A percentile compares a stretch with the other conserved stretches of the same genome.
These are phyloP conservation scores for Paramormyrops kingsleyae DNA, from an alignment of 2,113 vertebrate species.

Conservation along the genomic window DNA sequence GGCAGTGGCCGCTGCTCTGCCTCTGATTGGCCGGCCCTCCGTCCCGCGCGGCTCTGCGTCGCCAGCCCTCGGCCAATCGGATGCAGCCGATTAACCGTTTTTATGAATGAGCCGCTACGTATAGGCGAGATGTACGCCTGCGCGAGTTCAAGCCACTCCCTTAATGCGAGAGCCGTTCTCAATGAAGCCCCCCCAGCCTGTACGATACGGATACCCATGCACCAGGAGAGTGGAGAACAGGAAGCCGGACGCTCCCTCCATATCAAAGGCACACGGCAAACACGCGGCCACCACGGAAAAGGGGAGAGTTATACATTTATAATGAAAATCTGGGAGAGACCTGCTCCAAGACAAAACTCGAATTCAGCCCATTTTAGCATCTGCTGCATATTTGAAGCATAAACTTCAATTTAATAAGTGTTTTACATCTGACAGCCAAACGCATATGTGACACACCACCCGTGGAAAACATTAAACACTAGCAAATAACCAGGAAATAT, in stretches of 20 bases:
- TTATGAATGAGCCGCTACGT: slow-evolving; percentile 43
- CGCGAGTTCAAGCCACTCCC: slow-evolving; percentile 2
- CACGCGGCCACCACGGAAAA: not conserved
- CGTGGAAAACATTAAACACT: slow-evolving; percentile 28
- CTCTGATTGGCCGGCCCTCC: slow-evolving; percentile 31
- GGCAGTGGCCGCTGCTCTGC: not conserved
- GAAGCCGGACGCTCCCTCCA: not conserved
- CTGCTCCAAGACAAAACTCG: not conserved
- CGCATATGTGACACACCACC: not conserved
- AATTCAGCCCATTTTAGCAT: not conserved
- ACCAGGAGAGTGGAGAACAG: not conserved
- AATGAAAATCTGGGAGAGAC: not conserved
- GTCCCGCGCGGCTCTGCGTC: slow-evolving; percentile 20
- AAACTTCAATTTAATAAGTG: not conserved
- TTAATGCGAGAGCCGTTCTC: not conserved
- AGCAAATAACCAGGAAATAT: slow-evolving; percentile 45
- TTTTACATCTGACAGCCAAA: slow-evolving; percentile 5
- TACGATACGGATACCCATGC: not conserved
- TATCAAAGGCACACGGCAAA: not conserved
- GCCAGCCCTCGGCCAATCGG: slow-evolving; percentile 31
- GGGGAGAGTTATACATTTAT: not conserved
- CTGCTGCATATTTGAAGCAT: not conserved
- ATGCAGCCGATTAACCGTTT: slow-evolving; percentile 32
- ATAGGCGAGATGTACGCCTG: slow-evolving; percentile 17
- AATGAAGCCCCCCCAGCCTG: not conserved